Base-by-base conservation (phyloP, 2,888 invertebrate species). In the Hedya salicella region DNA sequence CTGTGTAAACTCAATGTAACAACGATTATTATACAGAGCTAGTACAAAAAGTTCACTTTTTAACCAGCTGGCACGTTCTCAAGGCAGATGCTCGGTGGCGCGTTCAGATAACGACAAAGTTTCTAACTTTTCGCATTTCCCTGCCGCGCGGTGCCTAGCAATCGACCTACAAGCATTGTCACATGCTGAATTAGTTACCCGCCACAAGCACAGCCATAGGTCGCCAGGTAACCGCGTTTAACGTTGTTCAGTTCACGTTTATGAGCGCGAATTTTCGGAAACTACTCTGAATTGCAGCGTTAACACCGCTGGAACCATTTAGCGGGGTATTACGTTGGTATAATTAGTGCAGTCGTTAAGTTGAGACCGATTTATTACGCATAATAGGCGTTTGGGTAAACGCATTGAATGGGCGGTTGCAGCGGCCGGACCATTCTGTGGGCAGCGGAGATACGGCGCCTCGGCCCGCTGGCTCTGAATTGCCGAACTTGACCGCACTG, bases 61-160 rank as follows among this genome's bases (percentile, higher is more conserved):
- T 80, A 68, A 67, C 76, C 73, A 82, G 81, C 80, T 82, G 85
- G 85, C 88, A 87, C 87, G 83, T 82, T 80, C 80, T 81, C 80
- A 79, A 82, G 80, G 81, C 88, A 89, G 86, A 89, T 89, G 89
- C 81, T 82, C 80, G 82, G 77, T 79, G 77, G 80, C 80, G 81
- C 80, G 82, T 81, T 76, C 81, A 85, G 86, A 89, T 88, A 87
- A 83, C 85, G 84, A 77, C 75, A 76, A 88, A 89, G 84, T 88
- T 86, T 76, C 78, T 80, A 90, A 91, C 89, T 90, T 91, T 89
- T 88, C 88, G 85, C 89, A 89, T 90, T 89, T 89, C 83, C 83
- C 78, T 78, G 75, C 67, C 80, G 71, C 68, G 70, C 68, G 68
- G 70, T 69, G 69, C 59, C 40, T 59, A 65, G 67, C 71, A 72